These are phyloP conservation scores for Acheta domesticus DNA, from an alignment of 2,888 invertebrate genomes.

Conservation along the genomic window DNA sequence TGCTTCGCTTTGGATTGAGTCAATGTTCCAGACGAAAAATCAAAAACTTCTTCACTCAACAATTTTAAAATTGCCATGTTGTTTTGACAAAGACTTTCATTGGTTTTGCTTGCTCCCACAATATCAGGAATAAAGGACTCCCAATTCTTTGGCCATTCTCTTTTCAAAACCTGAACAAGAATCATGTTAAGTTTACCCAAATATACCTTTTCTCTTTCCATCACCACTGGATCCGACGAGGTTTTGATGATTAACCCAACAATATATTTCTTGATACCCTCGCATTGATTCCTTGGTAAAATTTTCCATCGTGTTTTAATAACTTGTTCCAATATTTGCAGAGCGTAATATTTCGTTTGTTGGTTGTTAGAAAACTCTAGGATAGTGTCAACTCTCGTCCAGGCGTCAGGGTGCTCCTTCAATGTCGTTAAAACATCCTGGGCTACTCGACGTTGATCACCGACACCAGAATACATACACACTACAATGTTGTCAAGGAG, in stretches of 20 bases:
- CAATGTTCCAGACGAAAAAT: slow-evolving; percentile 96
- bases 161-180: slow-evolving; percentile 95
- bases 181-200: slow-evolving; percentile 98
- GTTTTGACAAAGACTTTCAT: slow-evolving; percentile 98
- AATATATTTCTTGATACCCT: slow-evolving; percentile 99
- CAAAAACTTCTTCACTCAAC: slow-evolving; percentile 98
- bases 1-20: slow-evolving; percentile 99
- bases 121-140: slow-evolving; percentile 98
- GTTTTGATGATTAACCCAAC: slow-evolving; percentile 98
- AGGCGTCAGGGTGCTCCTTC: slow-evolving; percentile 98
- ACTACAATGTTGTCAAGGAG: slow-evolving; percentile 92
- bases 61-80: slow-evolving; percentile 98
- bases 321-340: slow-evolving; percentile 98
- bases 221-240: slow-evolving; percentile 82
- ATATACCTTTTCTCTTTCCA: slow-evolving; percentile 93
- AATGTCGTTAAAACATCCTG: slow-evolving; percentile 92
- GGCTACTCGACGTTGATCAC: slow-evolving; percentile 82
- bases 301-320: slow-evolving; percentile 99
- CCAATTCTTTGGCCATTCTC: slow-evolving; percentile 99
- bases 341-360: slow-evolving; percentile 98
- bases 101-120: slow-evolving; percentile 97
- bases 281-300: slow-evolving; percentile 95
- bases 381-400: slow-evolving; percentile 98
- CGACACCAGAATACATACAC: slow-evolving; percentile 82
- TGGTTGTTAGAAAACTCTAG: slow-evolving; percentile 93